Conservation (phyloP, 2,113 vertebrate genomes). For the Prochilodus magdalenae region DNA sequence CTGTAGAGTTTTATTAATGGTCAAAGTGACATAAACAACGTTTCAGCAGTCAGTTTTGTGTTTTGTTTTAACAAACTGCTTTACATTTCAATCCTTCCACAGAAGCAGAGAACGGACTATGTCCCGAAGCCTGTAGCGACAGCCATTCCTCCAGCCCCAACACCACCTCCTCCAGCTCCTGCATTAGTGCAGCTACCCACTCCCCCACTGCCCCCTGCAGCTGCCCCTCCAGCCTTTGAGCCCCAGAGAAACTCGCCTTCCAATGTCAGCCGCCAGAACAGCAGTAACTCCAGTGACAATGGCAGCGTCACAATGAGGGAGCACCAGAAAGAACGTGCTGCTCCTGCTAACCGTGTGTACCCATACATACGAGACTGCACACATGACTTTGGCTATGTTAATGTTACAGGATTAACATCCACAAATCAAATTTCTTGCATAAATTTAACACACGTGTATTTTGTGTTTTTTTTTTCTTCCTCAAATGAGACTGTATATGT, state of each 20-base stretch:
- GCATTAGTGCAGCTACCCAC: slow-evolving; percentile 68
- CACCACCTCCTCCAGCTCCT: slow-evolving; percentile 59
- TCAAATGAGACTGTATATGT: no score
- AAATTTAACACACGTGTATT: neutral
- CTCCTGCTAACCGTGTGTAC: slow-evolving; percentile 68
- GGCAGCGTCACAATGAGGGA: slow-evolving; percentile 78
- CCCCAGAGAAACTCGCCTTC: slow-evolving; percentile 56
- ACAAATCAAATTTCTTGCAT: no score
- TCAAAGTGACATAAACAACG: neutral
- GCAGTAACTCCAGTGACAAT: slow-evolving; percentile 82
- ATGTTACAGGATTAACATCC: no score
- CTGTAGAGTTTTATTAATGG: no score
- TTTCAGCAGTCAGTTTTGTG: neutral
- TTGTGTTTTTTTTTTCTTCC: no score
- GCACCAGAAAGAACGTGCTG: slow-evolving; percentile 74
- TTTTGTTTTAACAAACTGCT: neutral
- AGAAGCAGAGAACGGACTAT: slow-evolving; percentile 89
- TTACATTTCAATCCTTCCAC: slow-evolving; percentile 9
- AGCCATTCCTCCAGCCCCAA: slow-evolving; percentile 47
- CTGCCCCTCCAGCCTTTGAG: slow-evolving; percentile 61
- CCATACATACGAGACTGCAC: neutral
- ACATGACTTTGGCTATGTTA: no score
- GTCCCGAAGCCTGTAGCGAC: slow-evolving; percentile 62
- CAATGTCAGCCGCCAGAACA: slow-evolving; percentile 77
- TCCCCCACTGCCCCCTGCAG: slow-evolving; percentile 68